Evolutionary conservation across 2,797 vertebrate genomes (phyloP), one percentile per base, ranked within the genome.

Genomic region (Cyclopterus lumpus): DNA sequence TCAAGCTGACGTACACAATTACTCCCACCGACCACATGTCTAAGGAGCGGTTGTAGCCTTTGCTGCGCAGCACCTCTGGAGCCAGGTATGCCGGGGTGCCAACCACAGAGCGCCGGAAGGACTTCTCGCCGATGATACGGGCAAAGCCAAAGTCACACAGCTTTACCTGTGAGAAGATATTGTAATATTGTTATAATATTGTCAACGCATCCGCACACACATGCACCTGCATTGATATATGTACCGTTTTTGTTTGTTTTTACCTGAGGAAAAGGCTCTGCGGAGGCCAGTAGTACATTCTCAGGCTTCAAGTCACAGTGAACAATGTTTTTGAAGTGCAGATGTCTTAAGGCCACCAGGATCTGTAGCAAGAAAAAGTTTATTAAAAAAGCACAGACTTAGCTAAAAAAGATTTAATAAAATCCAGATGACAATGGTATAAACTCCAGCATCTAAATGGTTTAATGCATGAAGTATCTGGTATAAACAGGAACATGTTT

Each of bases 11-110:
- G 0, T 99, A 99, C 88, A 99, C 95, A 6, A 99, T 99, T 53
- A 99, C 98, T 18, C 98, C 98, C 55, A 99, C 98, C 0, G 98
- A 99, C 98, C 98, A 99, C 98, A 99, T 99, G 91, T 99, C 98
- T 32, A 99, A 91, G 1, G 98, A 99, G 69, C 97, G 97, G 91
- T 99, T 99, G 94, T 99, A 99, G 85, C 97, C 98, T 93, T 99
- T 99, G 88, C 97, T 99, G 53, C 98, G 94, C 78, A 99, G 96
- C 79, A 99, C 98, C 71, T 99, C 97, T 0, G 97, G 98, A 8
- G 98, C 98, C 54, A 99, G 93, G 80, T 99, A 99, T 0, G 97
- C 98, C 5, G 97, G 98, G 0, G 98, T 99, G 75, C 98, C 98
- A 67, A 99, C 98, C 34, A 99, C 97, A 2, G 98, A 99, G n/a